phyloP scores from a whole-genome alignment of 2,888 invertebrate species.

The Craniophora ligustri region DNA sequence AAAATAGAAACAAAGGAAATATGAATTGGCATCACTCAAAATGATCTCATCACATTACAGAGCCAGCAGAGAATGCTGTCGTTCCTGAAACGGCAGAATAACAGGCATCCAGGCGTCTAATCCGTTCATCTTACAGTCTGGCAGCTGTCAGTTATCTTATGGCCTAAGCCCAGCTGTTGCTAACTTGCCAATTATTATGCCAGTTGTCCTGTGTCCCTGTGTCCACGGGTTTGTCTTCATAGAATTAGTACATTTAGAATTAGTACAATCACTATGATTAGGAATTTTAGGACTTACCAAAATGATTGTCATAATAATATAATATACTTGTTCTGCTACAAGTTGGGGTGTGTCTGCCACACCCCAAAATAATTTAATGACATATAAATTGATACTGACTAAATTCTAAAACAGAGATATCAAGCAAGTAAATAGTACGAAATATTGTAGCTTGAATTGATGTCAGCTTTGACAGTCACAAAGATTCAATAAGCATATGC shows the following conservation, averaged over 20 bases:
- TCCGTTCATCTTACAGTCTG: constrained; percentile 45
- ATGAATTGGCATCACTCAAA: constrained; percentile 36
- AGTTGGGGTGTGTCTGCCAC: too few species aligned
- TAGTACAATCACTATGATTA: too few species aligned
- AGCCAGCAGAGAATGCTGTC: constrained; percentile 8
- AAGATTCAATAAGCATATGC: constrained; percentile 36
- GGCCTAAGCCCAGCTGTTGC: constrained; percentile 37
- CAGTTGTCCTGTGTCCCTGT: constrained; percentile 7
- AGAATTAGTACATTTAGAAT: too few species aligned
- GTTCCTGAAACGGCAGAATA: constrained; percentile 10
- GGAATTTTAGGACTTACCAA: too few species aligned
- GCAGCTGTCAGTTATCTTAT: constrained; percentile 43
- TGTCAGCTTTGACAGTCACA: constrained; percentile 12
- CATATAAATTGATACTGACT: too few species aligned
- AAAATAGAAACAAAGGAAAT: neutral
- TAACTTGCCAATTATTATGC: constrained; percentile 45
- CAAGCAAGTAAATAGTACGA: neutral
- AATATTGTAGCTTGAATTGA: neutral
- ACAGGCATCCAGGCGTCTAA: constrained; percentile 34
- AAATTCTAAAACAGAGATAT: too few species aligned
- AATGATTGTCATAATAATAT: too few species aligned
- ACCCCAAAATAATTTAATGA: too few species aligned
- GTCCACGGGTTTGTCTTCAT: constrained; percentile 24
- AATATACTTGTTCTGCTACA: too few species aligned
- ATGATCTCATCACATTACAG: constrained; percentile 2